Evolutionary conservation across 1,140 invertebrate genomes (phyloP).

Genomic region (Ceratina australensis): DNA sequence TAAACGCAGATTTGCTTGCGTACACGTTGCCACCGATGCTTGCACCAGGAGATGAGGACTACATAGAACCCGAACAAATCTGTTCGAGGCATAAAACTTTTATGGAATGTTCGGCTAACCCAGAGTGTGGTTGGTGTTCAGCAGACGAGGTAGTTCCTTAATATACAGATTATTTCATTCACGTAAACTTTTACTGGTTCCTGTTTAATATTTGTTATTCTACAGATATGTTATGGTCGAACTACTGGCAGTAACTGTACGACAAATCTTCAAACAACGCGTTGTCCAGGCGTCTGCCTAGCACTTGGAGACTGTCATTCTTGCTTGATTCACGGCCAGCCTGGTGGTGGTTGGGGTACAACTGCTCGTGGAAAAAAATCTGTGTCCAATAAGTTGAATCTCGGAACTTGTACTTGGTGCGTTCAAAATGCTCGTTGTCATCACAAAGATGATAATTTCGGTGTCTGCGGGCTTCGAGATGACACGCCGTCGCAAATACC

Average conservation of each 20-base stretch:
- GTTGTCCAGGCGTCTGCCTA: conserved; percentile 93
- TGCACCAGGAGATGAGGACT: conserved; percentile 82
- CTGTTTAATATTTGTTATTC: conserved; percentile 4
- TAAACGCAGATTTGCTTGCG: conserved; percentile 89
- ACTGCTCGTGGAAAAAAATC: conserved; percentile 79
- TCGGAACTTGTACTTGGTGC: conserved; percentile 94
- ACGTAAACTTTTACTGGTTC: no score
- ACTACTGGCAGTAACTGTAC: conserved; percentile 90
- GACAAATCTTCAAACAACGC: conserved; percentile 91
- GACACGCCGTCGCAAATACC: conserved; percentile 88
- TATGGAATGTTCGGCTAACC: conserved; percentile 91
- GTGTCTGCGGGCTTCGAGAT: conserved; percentile 87
- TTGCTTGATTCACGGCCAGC: conserved; percentile 87
- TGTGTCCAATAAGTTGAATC: conserved; percentile 86
- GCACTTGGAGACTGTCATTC: conserved; percentile 92
- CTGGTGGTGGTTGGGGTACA: conserved; percentile 78
- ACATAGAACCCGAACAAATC: conserved; percentile 84
- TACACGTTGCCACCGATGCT: conserved; percentile 89
- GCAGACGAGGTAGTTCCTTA: conserved; percentile 82
- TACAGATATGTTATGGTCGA: conserved; percentile 88
- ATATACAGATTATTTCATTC: neutral
- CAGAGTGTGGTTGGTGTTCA: conserved; percentile 96
- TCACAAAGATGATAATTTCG: conserved; percentile 91
- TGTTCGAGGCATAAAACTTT: conserved; percentile 87
- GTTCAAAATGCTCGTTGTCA: conserved; percentile 95